Base-by-base conservation (phyloP, 1,140 invertebrate genomes). In the Chrysopa pallens region DNA sequence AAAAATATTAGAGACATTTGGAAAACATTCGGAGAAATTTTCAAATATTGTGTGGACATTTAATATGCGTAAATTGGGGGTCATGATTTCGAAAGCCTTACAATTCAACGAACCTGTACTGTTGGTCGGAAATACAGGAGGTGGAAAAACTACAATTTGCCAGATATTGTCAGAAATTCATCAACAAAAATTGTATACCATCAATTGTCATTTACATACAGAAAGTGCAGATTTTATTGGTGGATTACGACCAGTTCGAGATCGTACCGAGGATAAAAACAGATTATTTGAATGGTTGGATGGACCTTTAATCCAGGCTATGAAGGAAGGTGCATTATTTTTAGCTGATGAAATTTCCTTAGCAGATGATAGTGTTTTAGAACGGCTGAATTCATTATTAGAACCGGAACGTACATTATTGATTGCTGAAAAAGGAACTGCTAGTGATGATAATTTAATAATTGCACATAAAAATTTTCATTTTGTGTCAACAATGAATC, bases 401-500 rank as follows among this genome's bases (percentile, higher is more conserved):
- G 96, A 99, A 68, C 82, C 90, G 1, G 92, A 97, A 61, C 69
- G 91, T 38, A 89, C 77, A 39, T 63, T 99, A 6, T 61, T 98
- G 6, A 61, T 99, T 27, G 80, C 92, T 11, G 94, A 98, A 64
- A 91, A 91, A 59, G 81, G 81, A 14, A 61, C 65, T 15, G 66
- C 77, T 29, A 53, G 52, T 27, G 62, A 68, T 1, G 71, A 74
- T 52, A 68, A 71, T 46, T 60, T 80, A 2, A 73, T 90, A 29
- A 64, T 68, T 28, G 94, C 95, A 0, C 54, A 76, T 46, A 52
- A 74, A 9, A 70, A 76, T 8, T 99, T 99, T 59, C 75, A 87
- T 47, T 87, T 98, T 52, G 74, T 98, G 42, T 90, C 90, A 6
- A 99, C 96, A 0, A 99, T 99, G 96, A 99, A 99, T 70, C 96